Conservation (phyloP, 2,797 vertebrate genomes). For the Phalanger gymnotis region DNA sequence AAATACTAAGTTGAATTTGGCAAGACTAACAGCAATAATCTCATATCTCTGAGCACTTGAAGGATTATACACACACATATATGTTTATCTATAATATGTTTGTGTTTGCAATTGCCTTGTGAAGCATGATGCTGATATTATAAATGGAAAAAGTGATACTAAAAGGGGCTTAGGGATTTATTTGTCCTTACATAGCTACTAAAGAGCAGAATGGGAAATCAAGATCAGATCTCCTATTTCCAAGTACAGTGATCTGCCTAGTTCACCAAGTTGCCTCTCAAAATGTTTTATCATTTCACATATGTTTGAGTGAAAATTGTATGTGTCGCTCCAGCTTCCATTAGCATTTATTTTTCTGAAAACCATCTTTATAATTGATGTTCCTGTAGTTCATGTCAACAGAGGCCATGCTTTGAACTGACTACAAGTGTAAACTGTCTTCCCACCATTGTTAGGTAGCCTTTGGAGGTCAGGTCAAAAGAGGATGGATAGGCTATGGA, state of each 20-base stretch:
- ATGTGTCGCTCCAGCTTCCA: slow-evolving; percentile 31
- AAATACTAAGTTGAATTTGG: not conserved
- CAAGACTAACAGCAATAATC: not conserved
- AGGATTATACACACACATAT: not conserved
- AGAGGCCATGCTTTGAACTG: not conserved
- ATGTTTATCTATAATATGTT: not conserved
- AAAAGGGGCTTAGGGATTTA: not conserved
- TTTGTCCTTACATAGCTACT: not conserved
- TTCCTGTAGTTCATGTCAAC: slow-evolving; percentile 13
- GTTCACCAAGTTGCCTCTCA: not conserved
- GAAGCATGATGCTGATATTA: not conserved
- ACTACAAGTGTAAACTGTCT: slow-evolving; percentile 45
- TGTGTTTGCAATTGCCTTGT: not conserved
- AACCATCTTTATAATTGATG: slow-evolving; percentile 71
- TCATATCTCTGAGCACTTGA: not conserved
- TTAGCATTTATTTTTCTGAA: slow-evolving; percentile 53
- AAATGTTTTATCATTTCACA: slow-evolving; percentile 47
- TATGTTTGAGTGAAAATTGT: slow-evolving; percentile 63
- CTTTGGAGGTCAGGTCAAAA: slow-evolving; percentile 45
- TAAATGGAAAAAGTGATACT: not conserved
- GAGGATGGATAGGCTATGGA: slow-evolving; percentile 43
- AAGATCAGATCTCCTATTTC: not conserved
- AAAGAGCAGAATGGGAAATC: not conserved
- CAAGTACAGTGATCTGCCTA: not conserved
- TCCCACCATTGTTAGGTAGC: slow-evolving; percentile 50